phyloP scores from a whole-genome alignment of 2,797 vertebrate species.

The Heliangelus exortis region DNA sequence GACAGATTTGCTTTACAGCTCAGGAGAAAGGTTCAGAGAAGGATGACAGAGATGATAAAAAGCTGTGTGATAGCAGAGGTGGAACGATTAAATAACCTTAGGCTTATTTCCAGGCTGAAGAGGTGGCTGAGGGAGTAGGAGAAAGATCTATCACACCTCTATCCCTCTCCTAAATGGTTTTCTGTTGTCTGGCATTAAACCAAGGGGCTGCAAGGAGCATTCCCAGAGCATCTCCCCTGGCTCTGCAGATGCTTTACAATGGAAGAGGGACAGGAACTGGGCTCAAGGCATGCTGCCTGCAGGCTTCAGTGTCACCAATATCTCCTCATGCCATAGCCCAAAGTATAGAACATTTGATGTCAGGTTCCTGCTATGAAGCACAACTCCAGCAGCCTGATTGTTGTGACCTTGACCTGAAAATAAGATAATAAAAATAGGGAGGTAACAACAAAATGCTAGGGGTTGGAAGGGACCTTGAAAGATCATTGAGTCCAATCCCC shows the following conservation, averaged over 20 bases:
- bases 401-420: background rate
- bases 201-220: background rate
- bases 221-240: background rate
- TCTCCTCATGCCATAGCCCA: background rate
- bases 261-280: background rate
- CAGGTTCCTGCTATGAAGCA: background rate
- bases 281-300: background rate
- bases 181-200: background rate
- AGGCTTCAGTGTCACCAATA: background rate
- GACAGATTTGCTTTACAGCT: conserved; percentile 4
- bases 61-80: background rate
- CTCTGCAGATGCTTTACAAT: background rate
- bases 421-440: background rate
- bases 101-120: background rate
- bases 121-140: background rate
- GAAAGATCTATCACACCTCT: background rate
- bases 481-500: no score
- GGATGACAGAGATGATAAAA: background rate
- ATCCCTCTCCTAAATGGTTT: background rate
- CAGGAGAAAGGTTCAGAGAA: background rate
- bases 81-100: background rate
- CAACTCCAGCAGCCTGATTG: background rate
- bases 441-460: no score
- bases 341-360: background rate
- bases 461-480: no score